These are phyloP conservation scores for Tadarida brasiliensis DNA, from an alignment of 2,797 vertebrate species.

Conservation along the genomic window DNA sequence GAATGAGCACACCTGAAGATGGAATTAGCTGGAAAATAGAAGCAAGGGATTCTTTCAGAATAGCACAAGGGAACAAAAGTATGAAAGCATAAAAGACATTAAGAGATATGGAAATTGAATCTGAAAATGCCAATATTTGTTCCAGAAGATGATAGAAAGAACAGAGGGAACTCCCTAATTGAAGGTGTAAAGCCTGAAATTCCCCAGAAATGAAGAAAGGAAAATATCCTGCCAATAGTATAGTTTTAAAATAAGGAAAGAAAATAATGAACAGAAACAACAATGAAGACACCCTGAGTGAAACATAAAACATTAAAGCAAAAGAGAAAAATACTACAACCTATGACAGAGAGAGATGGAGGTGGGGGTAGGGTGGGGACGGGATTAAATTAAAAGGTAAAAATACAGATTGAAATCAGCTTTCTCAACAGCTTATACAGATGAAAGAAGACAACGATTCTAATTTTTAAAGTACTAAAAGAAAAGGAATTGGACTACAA, in stretches of 20 bases:
- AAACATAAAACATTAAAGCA: neutral
- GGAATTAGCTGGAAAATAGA: neutral
- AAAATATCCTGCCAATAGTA: neutral
- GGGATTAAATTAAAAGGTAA: neutral
- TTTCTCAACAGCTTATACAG: neutral
- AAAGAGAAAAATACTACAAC: conserved; percentile 13
- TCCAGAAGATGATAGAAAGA: neutral
- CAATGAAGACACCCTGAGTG: neutral
- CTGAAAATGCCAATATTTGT: neutral
- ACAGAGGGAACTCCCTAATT: neutral
- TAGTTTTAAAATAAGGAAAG: neutral
- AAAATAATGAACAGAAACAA: neutral
- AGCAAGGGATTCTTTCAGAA: neutral
- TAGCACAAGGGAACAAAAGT: neutral
- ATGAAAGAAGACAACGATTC: neutral
- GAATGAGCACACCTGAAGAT: neutral
- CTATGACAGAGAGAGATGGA: neutral
- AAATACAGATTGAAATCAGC: neutral
- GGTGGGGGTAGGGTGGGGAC: neutral
- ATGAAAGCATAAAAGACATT: neutral
- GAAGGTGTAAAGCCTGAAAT: neutral
- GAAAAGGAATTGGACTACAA: neutral
- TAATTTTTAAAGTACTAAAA: neutral
- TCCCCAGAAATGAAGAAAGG: neutral
- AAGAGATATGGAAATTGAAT: neutral